phyloP scores from a whole-genome alignment of 2,113 vertebrate species.

The Hemibagrus wyckioides region DNA sequence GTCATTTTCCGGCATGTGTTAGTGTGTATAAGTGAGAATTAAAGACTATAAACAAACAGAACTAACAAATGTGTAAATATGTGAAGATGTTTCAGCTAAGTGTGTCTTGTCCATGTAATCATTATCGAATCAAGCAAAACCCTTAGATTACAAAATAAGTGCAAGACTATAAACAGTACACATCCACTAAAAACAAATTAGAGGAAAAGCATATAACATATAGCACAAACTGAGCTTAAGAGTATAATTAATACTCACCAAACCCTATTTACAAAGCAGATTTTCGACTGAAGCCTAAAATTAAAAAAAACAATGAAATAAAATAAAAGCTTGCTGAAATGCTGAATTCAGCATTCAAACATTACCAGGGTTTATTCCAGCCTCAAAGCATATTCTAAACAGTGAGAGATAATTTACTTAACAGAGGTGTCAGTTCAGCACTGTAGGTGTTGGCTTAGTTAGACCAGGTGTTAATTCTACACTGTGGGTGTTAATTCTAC shows the following conservation, averaged over 20 bases:
- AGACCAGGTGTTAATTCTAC: slow-evolving; percentile 10
- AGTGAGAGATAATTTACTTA: not conserved
- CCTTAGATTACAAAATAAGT: not conserved
- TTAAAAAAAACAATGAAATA: not conserved
- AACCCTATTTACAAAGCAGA: not conserved
- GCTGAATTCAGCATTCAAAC: no score
- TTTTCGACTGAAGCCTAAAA: not conserved
- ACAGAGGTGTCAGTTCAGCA: not conserved
- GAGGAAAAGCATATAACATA: not conserved
- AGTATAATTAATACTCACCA: not conserved
- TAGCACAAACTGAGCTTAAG: not conserved
- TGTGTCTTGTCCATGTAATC: not conserved
- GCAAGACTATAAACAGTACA: not conserved
- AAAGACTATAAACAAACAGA: not conserved
- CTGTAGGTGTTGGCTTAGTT: not conserved
- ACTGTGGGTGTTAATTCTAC: slow-evolving; percentile 10
- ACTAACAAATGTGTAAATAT: not conserved
- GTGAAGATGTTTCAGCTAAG: not conserved
- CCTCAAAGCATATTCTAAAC: not conserved
- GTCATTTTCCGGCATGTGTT: not conserved
- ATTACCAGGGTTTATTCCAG: not conserved
- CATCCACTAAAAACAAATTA: not conserved
- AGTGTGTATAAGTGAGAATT: not conserved
- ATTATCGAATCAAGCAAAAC: not conserved
- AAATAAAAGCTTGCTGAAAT: not conserved